Conservation (phyloP, 1,140 invertebrate species). For the Achatina immaculata region DNA sequence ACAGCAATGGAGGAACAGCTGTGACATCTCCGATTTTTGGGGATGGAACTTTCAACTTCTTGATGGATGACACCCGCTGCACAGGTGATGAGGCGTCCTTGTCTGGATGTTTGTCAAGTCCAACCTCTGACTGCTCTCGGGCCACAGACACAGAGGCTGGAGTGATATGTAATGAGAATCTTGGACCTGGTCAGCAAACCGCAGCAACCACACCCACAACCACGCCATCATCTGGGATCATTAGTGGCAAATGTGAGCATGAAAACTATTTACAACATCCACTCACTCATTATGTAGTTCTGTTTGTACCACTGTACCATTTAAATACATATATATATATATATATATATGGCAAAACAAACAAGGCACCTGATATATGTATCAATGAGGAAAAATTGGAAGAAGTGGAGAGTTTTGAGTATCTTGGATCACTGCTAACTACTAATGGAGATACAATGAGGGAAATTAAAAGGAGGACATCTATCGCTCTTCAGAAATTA, state of each 20-base stretch:
- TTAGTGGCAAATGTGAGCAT: slow-evolving; percentile 46
- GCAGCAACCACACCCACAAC: slow-evolving; percentile 47
- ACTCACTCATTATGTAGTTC: no score
- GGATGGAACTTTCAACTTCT: slow-evolving; percentile 69
- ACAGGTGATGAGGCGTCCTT: slow-evolving; percentile 83
- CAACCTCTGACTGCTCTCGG: slow-evolving; percentile 82
- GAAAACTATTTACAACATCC: neutral
- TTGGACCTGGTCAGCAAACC: slow-evolving; percentile 4
- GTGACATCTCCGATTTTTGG: slow-evolving; percentile 40
- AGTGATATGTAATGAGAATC: slow-evolving; percentile 30
- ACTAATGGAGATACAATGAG: no score
- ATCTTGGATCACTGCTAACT: no score
- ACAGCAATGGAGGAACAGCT: slow-evolving; percentile 42
- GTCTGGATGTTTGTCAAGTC: slow-evolving; percentile 83
- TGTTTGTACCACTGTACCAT: neutral
- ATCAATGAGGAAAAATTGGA: no score
- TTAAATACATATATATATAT: no score
- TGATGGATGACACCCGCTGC: slow-evolving; percentile 92
- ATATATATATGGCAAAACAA: no score
- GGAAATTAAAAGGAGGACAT: no score
- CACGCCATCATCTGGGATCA: slow-evolving; percentile 32
- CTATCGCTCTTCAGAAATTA: no score
- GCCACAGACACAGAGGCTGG: slow-evolving; percentile 84
- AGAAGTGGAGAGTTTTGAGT: no score
- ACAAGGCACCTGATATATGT: no score